Evolutionary conservation across 2,888 invertebrate species (phyloP).

Genomic region (Hirtodrosophila confusa): DNA sequence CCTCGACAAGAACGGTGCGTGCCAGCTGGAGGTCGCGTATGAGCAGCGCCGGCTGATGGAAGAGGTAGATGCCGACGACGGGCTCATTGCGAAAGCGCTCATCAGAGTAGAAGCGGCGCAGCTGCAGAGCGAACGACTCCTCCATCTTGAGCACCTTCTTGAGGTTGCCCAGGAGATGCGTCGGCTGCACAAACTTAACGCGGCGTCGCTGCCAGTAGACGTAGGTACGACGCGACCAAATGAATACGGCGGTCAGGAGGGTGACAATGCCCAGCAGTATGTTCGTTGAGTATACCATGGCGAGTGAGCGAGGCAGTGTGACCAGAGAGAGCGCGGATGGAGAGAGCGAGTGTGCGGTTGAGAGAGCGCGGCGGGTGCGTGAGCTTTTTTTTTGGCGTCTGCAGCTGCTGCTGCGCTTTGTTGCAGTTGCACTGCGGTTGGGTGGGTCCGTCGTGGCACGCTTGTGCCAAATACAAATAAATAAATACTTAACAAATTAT

Average conservation of each 20-base stretch:
- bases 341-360: constrained; percentile 7
- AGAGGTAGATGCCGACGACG: constrained; percentile 84
- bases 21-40: constrained; percentile 84
- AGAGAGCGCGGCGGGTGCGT: constrained; percentile 1
- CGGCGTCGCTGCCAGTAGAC: constrained; percentile 83
- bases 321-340: constrained; percentile 3
- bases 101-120: constrained; percentile 83
- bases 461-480: constrained; percentile 56
- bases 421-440: constrained; percentile 23
- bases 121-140: constrained; percentile 79
- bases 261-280: constrained; percentile 77
- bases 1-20: constrained; percentile 84
- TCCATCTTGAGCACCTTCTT: constrained; percentile 80
- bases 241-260: constrained; percentile 71
- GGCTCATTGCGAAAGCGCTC: constrained; percentile 69
- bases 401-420: constrained; percentile 4
- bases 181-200: constrained; percentile 82
- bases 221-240: constrained; percentile 84
- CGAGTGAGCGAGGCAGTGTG: constrained; percentile 41
- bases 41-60: constrained; percentile 84
- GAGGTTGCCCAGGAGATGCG: constrained; percentile 84
- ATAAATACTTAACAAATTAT: constrained; percentile 79
- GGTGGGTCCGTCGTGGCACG: constrained; percentile 50
- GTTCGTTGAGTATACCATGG: constrained; percentile 80
- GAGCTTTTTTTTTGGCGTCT: constrained; percentile 10